These are phyloP conservation scores for Pandemis corylana DNA, from an alignment of 2,888 invertebrate species.

Conservation along the genomic window DNA sequence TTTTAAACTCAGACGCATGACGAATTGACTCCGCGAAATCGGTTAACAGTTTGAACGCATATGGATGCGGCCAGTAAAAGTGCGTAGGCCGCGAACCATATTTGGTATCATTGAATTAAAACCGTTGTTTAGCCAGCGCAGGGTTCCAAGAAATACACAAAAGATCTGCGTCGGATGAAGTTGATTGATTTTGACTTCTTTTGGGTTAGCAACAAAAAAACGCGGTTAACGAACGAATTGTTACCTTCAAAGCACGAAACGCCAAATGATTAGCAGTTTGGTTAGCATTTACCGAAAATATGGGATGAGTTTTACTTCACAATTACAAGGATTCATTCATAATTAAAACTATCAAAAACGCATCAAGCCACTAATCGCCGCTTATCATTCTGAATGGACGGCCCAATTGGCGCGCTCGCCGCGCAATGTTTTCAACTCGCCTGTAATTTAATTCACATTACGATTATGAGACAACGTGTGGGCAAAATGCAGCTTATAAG, in stretches of 20 bases:
- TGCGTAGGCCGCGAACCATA: slow-evolving; percentile 36
- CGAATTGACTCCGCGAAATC: slow-evolving; percentile 36
- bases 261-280: not conserved
- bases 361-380: slow-evolving; percentile 28
- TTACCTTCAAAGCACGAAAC: not conserved
- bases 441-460: slow-evolving; percentile 78
- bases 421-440: slow-evolving; percentile 60
- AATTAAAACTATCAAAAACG: slow-evolving; percentile 14
- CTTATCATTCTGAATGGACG: slow-evolving; percentile 36
- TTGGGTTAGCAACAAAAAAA: slow-evolving; percentile 8
- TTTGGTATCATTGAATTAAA: slow-evolving; percentile 35
- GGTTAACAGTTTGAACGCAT: slow-evolving; percentile 22
- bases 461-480: slow-evolving; percentile 75
- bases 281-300: not conserved
- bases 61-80: slow-evolving; percentile 39
- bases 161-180: slow-evolving; percentile 25
- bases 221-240: not conserved
- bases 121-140: slow-evolving; percentile 23
- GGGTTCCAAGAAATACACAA: slow-evolving; percentile 29
- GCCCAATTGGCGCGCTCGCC: slow-evolving; percentile 34
- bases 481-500: slow-evolving; percentile 78
- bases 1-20: slow-evolving; percentile 30
- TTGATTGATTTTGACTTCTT: slow-evolving; percentile 30
- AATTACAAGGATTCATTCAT: slow-evolving; percentile 17
- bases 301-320: not conserved